Evolutionary conservation across 1,140 invertebrate species (phyloP), one percentile per base, ranked within the genome.

Genomic region (Manduca sexta): DNA sequence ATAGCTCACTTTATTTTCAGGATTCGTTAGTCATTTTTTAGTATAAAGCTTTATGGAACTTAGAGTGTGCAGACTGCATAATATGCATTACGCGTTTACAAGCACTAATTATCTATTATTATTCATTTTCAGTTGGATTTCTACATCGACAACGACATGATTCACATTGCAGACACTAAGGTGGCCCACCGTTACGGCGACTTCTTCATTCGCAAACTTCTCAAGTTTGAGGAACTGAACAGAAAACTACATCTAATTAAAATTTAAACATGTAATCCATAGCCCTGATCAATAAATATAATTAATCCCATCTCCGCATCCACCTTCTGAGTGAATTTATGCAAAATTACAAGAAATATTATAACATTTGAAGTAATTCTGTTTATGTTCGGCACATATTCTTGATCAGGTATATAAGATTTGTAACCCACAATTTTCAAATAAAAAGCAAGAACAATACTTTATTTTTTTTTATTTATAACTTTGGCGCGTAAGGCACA

Each of bases 121-220:
- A 26, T 26, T 26, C n/a, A 26, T 15, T 89, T 90, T 44, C 70
- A 94, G 93, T 90, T 99, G 79, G 98, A 99, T 77, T 99, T 99
- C 85, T 99, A 99, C 81, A 99, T 99, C 69, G 97, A 99, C 86
- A 95, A 97, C 84, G 94, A 98, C 62, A 99, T 99, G 98, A 98
- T 99, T 61, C 97, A 99, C 79, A 99, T 99, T 79, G 98, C 98
- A 10, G 98, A 99, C 72, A 99, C 98, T 0, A 99, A 99, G 85
- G 97, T 99, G 21, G 97, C 97, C 1, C 94, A 98, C 79, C 91
- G 97, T 49, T 99, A 99, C 85, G 98, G 98, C 34, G 98, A 99
- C 76, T 99, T 98, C 87, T 99, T 99, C 86, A 98, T 99, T 65
- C 91, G 97, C 33, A 98, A 99, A 84, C 98, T 99, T 57, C 89